Evolutionary conservation across 2,888 invertebrate species (phyloP).

Genomic region (Aethes cnicana): DNA sequence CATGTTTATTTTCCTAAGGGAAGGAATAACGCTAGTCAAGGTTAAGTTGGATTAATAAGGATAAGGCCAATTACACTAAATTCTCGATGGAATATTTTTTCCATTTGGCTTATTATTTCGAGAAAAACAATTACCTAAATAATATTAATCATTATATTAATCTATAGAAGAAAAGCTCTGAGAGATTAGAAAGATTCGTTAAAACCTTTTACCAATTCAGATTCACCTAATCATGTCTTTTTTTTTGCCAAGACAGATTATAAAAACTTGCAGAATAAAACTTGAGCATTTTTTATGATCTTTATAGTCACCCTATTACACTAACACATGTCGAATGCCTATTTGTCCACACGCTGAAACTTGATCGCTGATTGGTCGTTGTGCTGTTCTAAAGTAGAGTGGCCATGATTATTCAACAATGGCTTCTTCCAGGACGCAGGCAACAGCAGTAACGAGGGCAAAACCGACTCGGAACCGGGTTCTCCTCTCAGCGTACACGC

Average conservation of each 20-base stretch:
- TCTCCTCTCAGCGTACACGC: slow-evolving; percentile 68
- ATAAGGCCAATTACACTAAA: no score
- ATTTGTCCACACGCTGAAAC: background rate
- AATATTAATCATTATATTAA: no score
- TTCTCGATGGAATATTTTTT: no score
- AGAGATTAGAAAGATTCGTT: background rate
- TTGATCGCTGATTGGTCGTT: background rate
- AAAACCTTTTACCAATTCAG: slow-evolving; percentile 15
- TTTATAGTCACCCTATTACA: background rate
- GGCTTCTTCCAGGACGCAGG: slow-evolving; percentile 58
- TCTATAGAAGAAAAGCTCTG: no score
- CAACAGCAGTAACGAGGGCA: slow-evolving; percentile 71
- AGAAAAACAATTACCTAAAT: no score
- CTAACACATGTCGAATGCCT: background rate
- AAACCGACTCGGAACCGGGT: slow-evolving; percentile 72
- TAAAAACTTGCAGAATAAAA: no score
- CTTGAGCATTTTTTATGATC: background rate
- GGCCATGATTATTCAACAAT: background rate
- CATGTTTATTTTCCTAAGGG: no score
- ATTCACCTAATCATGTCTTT: background rate
- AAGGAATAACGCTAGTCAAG: no score
- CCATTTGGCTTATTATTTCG: no score
- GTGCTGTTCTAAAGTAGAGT: background rate
- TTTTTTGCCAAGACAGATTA: no score
- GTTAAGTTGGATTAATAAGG: no score